Conservation (phyloP, 2,888 invertebrate genomes). For the Luperina testacea region DNA sequence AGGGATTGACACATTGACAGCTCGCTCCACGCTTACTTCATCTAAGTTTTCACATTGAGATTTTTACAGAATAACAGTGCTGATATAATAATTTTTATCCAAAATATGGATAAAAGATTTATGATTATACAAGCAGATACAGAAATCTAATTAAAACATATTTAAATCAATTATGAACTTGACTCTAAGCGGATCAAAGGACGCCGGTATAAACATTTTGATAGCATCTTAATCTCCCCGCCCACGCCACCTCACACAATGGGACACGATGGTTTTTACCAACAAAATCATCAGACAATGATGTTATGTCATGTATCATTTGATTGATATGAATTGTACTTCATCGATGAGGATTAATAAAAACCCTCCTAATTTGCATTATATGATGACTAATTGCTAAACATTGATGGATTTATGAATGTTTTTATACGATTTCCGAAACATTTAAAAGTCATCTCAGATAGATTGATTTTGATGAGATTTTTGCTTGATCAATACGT, state of each 20-base stretch:
- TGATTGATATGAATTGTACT: constrained; percentile 83
- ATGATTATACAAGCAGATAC: neutral
- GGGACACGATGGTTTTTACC: constrained; percentile 71
- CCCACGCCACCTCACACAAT: constrained; percentile 81
- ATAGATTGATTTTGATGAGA: constrained; percentile 8
- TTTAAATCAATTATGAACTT: constrained; percentile 69
- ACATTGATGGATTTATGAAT: constrained; percentile 60
- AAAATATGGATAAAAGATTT: neutral
- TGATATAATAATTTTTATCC: neutral
- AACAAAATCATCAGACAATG: constrained; percentile 80
- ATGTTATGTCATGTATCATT: constrained; percentile 85
- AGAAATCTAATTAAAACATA: constrained; percentile 65
- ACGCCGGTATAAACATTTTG: constrained; percentile 78
- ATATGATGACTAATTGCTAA: constrained; percentile 69
- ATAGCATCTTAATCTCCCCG: constrained; percentile 83
- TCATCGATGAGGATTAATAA: constrained; percentile 66
- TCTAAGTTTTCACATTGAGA: neutral
- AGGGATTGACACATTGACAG: neutral
- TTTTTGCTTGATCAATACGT: constrained; percentile 36
- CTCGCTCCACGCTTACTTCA: no score
- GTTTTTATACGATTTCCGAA: constrained; percentile 36
- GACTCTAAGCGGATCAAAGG: constrained; percentile 76
- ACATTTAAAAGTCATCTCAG: constrained; percentile 18
- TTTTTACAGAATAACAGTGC: neutral
- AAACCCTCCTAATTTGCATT: constrained; percentile 63